Evolutionary conservation across 2,797 vertebrate species (phyloP), one percentile per base, ranked within the genome.

Genomic region (Poeciliopsis infans): DNA sequence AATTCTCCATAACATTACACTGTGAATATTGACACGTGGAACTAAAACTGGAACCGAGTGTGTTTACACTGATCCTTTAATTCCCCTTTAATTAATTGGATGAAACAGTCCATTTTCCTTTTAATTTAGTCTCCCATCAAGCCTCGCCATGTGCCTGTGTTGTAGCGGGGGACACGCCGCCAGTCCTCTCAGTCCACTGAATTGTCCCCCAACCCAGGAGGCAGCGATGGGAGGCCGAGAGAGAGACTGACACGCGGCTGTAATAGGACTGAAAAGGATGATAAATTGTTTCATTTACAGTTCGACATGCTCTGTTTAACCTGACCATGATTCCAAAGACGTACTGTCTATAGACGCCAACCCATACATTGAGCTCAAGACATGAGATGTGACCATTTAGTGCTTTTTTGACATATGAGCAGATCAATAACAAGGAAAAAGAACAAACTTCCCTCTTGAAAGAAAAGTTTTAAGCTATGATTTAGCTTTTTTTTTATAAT

Each of bases 191-290:
- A n/a, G 74, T 49, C 61, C 79, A 61, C 76, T n/a, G 57, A 78
- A 83, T 83, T 55, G 75, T 57, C 59, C 75, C 87, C 86, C 83
- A 85, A 88, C 79, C 82, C 77, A 84, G 80, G 72, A 55, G 72
- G 75, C 83, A 57, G 73, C 11, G 74, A 81, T 85, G 80, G 85
- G 85, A 86, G 83, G 75, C 82, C 1, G 78, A 71, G 85, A 79
- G 64, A 87, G 81, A 82, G 89, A 87, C 77, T 84, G 86, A 90
- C 90, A 83, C 79, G 80, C 76, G 59, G 79, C 79, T 84, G 85
- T 91, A 89, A 93, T 92, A 74, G 87, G 87, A 89, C 77, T 45
- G 86, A 91, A 89, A 89, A 91, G 81, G 79, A 91, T 92, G 92
- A 94, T 91, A 88, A 79, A 94, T 90, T 6, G 86, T 84, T 80